phyloP scores from a whole-genome alignment of 2,888 invertebrate species.

The Tupiocoris notatus region DNA sequence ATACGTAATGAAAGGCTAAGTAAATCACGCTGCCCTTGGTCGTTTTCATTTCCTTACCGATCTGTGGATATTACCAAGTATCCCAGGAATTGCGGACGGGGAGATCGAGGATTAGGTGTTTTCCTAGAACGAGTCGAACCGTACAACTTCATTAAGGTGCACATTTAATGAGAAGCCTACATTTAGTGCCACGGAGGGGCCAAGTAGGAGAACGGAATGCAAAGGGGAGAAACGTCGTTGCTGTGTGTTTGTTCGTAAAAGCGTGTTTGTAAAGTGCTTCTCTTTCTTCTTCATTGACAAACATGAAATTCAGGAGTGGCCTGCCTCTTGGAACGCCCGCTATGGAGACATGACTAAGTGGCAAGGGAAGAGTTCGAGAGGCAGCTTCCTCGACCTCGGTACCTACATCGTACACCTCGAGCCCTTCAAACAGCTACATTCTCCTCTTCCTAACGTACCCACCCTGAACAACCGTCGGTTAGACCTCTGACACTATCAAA shows the following conservation, averaged over 20 bases:
- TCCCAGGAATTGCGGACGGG: too few species aligned
- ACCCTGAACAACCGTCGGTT: background rate
- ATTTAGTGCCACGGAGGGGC: background rate
- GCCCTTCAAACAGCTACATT: background rate
- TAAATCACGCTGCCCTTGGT: too few species aligned
- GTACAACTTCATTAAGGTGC: constrained; percentile 31
- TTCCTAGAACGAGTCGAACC: too few species aligned
- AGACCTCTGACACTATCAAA: background rate
- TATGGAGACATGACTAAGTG: background rate
- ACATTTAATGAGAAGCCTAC: constrained; percentile 26
- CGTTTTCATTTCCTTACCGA: too few species aligned
- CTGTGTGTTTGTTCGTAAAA: too few species aligned
- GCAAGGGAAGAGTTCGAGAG: background rate
- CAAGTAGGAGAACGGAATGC: constrained; percentile 8
- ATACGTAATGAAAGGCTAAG: too few species aligned
- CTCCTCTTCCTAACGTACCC: background rate
- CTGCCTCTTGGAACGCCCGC: background rate
- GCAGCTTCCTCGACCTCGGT: constrained; percentile 1
- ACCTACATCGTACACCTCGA: background rate
- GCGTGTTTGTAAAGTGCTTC: too few species aligned
- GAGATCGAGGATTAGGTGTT: too few species aligned
- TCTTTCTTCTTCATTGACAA: constrained; percentile 34
- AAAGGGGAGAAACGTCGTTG: background rate
- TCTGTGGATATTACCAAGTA: too few species aligned
- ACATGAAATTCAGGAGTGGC: constrained; percentile 29